A percentile compares a stretch with the other conserved stretches of the same genome.
Evolutionary conservation across 1,140 invertebrate genomes (phyloP).

Genomic region (Leptonema lineaticorne): DNA sequence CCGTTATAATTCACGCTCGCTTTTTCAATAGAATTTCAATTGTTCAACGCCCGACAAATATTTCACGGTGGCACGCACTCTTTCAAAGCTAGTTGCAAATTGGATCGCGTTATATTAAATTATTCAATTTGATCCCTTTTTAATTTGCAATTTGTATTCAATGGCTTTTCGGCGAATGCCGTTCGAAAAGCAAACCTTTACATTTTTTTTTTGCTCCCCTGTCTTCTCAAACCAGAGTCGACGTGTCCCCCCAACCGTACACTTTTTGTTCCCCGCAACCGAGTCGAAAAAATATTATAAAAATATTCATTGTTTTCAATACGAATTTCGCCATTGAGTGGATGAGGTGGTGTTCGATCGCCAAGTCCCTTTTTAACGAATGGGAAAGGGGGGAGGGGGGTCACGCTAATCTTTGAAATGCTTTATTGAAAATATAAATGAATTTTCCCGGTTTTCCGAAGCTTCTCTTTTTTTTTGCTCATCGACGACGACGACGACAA

Average conservation of each 20-base stretch:
- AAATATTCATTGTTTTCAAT: slow-evolving; percentile 9
- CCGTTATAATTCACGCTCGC: not conserved
- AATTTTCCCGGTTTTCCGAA: not conserved
- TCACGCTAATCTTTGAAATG: slow-evolving; percentile 4
- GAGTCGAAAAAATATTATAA: slow-evolving; percentile 4
- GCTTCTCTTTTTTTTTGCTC: not conserved
- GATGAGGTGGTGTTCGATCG: not conserved
- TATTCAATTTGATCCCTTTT: slow-evolving; percentile 29
- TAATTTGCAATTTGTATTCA: slow-evolving; percentile 32
- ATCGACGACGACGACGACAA: not conserved
- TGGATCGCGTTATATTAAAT: slow-evolving; percentile 20
- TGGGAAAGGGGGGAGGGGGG: not conserved
- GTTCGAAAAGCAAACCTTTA: slow-evolving; percentile 5
- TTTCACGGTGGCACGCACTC: not conserved
- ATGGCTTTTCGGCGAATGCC: slow-evolving; percentile 16
- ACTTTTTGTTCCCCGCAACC: not conserved
- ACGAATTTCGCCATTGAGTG: too few species aligned
- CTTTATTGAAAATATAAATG: slow-evolving; percentile 14
- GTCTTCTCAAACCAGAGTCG: too few species aligned
- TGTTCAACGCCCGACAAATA: not conserved
- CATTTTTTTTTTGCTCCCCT: not conserved
- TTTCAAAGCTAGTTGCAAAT: slow-evolving; percentile 17
- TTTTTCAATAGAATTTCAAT: slow-evolving; percentile 4
- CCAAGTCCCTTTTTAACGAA: too few species aligned
- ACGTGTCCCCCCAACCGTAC: too few species aligned